A percentile compares a stretch with the other conserved stretches of the same genome.
phyloP scores from a whole-genome alignment of 2,797 vertebrate species.

The Girardinus metallicus region DNA sequence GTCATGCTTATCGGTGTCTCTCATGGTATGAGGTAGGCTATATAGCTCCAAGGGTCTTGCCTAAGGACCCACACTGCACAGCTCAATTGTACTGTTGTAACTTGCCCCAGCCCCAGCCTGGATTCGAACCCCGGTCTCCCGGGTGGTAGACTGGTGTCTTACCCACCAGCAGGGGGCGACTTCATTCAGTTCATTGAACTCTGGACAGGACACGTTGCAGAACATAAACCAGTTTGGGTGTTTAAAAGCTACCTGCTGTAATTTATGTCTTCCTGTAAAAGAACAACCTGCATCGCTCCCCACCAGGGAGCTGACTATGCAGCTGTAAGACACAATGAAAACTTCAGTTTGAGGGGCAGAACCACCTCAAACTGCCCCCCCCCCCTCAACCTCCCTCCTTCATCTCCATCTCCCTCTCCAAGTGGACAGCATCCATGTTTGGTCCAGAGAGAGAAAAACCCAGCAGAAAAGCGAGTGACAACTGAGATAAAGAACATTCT shows the following conservation, averaged over 20 bases:
- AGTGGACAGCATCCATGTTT: constrained; percentile 54
- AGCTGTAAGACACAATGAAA: constrained; percentile 39
- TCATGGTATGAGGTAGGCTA: too few relatives aligned
- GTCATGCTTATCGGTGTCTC: too few relatives aligned
- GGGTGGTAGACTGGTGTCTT: too few relatives aligned
- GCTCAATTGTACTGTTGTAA: too few relatives aligned
- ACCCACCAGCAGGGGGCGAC: neutral
- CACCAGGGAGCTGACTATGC: constrained; percentile 34
- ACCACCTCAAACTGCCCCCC: neutral
- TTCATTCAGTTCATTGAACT: neutral
- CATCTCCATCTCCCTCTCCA: neutral
- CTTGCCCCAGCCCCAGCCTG: too few relatives aligned
- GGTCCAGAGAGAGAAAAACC: constrained; percentile 17
- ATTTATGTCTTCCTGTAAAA: neutral
- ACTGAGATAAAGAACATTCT: constrained; percentile 79
- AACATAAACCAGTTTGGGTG: constrained; percentile 4
- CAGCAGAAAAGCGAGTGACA: constrained; percentile 46
- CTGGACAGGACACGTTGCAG: constrained; percentile 7
- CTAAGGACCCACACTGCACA: too few relatives aligned
- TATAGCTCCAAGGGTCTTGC: too few relatives aligned
- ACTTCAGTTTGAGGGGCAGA: constrained; percentile 12
- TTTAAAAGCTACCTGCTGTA: constrained; percentile 2
- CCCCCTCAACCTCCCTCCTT: too few relatives aligned
- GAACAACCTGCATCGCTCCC: neutral
- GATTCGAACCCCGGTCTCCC: too few relatives aligned